Evolutionary conservation across 1,140 invertebrate genomes (phyloP).

Genomic region (Scaptomyza montana): DNA sequence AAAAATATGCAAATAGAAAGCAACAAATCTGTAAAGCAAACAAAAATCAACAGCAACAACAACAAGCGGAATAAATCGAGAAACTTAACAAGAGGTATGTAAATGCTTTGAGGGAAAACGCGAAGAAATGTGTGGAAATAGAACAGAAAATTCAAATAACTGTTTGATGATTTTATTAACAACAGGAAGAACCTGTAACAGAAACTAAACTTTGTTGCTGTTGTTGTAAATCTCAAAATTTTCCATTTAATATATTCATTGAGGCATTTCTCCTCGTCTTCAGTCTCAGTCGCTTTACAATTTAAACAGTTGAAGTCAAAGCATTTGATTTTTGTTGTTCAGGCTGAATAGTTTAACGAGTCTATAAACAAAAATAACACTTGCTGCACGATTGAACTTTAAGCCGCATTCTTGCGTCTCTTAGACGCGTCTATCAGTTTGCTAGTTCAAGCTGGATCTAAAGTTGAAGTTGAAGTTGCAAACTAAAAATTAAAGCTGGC

Average conservation of each 20-base stretch:
- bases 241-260: slow-evolving; percentile 67
- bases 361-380: slow-evolving; percentile 59
- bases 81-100: slow-evolving; percentile 20
- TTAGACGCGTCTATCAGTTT: slow-evolving; percentile 56
- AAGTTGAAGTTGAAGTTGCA: background rate
- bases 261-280: slow-evolving; percentile 61
- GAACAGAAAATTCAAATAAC: slow-evolving; percentile 15
- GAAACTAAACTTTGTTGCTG: slow-evolving; percentile 3
- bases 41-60: slow-evolving; percentile 31
- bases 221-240: slow-evolving; percentile 43
- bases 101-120: slow-evolving; percentile 7
- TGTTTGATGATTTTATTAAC: slow-evolving; percentile 21
- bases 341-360: too few relatives aligned
- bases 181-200: background rate
- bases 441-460: slow-evolving; percentile 26
- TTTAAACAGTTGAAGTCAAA: slow-evolving; percentile 33
- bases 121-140: background rate
- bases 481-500: slow-evolving; percentile 19
- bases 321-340: slow-evolving; percentile 33
- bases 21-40: slow-evolving; percentile 54
- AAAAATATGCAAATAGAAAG: slow-evolving; percentile 60
- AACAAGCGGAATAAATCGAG: slow-evolving; percentile 31
- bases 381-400: slow-evolving; percentile 82
- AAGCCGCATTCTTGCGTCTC: slow-evolving; percentile 71
- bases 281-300: slow-evolving; percentile 47